These are phyloP conservation scores for Dasypolia templi DNA, from an alignment of 2,888 invertebrate genomes.

Conservation along the genomic window DNA sequence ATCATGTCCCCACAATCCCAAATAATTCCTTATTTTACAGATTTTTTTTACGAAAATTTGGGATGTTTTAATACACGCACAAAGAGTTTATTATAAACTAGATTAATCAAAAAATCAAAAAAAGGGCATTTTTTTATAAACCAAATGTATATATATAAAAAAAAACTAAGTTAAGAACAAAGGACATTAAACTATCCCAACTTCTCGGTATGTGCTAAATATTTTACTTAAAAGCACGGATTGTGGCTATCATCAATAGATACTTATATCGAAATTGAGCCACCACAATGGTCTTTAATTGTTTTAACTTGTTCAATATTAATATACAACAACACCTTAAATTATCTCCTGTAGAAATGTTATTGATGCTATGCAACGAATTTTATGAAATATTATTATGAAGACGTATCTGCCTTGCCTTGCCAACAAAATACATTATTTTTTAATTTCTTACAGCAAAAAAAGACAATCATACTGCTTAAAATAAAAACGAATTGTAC, in stretches of 20 bases:
- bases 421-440: background rate
- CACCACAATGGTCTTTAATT: slow-evolving; percentile 75
- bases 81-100: slow-evolving; percentile 40
- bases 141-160: slow-evolving; percentile 37
- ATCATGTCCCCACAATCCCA: slow-evolving; percentile 78
- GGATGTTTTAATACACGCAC: slow-evolving; percentile 73
- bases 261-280: slow-evolving; percentile 79
- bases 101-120: slow-evolving; percentile 26
- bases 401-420: slow-evolving; percentile 7
- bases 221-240: slow-evolving; percentile 69
- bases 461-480: background rate
- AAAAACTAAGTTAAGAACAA: slow-evolving; percentile 27
- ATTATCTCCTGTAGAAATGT: slow-evolving; percentile 60
- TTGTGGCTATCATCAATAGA: slow-evolving; percentile 73
- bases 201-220: slow-evolving; percentile 65
- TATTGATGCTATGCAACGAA: slow-evolving; percentile 74
- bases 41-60: slow-evolving; percentile 66
- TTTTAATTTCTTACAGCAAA: background rate
- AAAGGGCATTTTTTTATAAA: slow-evolving; percentile 7
- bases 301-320: slow-evolving; percentile 65
- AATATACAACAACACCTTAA: slow-evolving; percentile 72
- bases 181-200: slow-evolving; percentile 71
- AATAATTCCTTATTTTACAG: slow-evolving; percentile 74
- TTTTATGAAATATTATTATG: slow-evolving; percentile 3
- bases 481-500: background rate